Percentiles rank a stretch among this genome's conserved stretches.
Conservation (phyloP, 1,140 invertebrate species). For the Caerostris darwini region DNA sequence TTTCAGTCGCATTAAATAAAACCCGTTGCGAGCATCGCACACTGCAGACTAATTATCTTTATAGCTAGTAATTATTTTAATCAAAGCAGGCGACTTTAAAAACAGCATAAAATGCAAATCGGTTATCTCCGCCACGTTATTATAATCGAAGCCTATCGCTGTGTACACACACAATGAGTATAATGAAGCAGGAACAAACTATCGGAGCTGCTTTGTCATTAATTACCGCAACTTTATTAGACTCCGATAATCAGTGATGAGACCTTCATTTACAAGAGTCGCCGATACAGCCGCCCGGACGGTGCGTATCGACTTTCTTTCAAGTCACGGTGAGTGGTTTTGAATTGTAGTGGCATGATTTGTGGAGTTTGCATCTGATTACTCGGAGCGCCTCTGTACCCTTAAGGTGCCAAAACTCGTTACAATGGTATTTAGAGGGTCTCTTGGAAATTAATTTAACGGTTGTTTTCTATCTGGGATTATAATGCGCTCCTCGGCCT, state of each 20-base stretch:
- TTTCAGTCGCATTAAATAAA: background rate
- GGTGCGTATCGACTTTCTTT: constrained; percentile 18
- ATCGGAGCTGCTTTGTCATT: background rate
- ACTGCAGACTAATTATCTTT: background rate
- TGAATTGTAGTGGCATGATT: constrained; percentile 21
- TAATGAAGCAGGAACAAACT: background rate
- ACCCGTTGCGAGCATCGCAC: background rate
- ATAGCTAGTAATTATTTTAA: constrained; percentile 12
- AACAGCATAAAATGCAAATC: background rate
- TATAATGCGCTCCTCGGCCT: background rate
- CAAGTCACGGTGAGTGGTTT: constrained; percentile 31
- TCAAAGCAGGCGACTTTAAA: background rate
- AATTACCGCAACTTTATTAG: background rate
- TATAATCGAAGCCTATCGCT: background rate
- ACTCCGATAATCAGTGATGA: background rate
- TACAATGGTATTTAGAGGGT: background rate
- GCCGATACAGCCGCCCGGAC: background rate
- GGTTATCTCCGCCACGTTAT: background rate
- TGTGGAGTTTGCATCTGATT: constrained; percentile 3
- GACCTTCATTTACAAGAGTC: background rate
- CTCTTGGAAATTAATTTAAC: background rate
- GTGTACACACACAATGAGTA: background rate
- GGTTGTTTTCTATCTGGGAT: background rate
- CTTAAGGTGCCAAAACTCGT: constrained; percentile 4
- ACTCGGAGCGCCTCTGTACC: background rate